phyloP scores from a whole-genome alignment of 2,797 vertebrate genomes.

The Triplophysa yarkandensis region DNA sequence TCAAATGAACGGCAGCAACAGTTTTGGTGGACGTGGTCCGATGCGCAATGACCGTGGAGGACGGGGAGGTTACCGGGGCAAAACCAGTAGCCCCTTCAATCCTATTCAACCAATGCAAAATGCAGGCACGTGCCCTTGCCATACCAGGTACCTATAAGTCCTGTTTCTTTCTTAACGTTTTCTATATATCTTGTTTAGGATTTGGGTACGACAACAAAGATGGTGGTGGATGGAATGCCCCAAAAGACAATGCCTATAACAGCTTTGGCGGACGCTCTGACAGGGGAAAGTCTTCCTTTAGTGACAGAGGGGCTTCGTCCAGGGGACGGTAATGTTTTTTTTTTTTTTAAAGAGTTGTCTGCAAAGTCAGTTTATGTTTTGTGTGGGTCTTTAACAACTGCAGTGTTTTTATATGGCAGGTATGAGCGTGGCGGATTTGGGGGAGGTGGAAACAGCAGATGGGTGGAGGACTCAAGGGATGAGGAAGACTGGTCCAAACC shows the following conservation, averaged over 20 bases:
- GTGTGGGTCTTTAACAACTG: background rate
- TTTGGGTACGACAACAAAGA: conserved; percentile 81
- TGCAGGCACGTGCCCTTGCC: conserved; percentile 59
- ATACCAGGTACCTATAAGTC: background rate
- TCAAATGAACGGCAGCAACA: conserved; percentile 73
- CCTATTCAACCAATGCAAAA: conserved; percentile 72
- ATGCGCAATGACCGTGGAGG: conserved; percentile 75
- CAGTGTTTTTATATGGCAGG: conserved; percentile 60
- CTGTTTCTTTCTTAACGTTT: background rate
- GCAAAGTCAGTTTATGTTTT: no score
- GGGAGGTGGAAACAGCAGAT: conserved; percentile 85
- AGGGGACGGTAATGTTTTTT: conserved; percentile 80
- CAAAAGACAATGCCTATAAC: conserved; percentile 89
- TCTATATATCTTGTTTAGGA: conserved; percentile 60
- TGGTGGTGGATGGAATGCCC: conserved; percentile 84
- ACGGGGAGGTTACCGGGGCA: conserved; percentile 71
- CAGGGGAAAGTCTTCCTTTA: conserved; percentile 87
- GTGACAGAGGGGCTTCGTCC: conserved; percentile 83
- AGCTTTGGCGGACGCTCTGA: conserved; percentile 89
- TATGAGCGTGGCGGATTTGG: conserved; percentile 83
- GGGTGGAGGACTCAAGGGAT: conserved; percentile 87
- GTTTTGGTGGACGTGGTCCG: conserved; percentile 70
- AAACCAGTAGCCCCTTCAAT: conserved; percentile 69
- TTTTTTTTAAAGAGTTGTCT: no score
- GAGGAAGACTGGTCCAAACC: conserved; percentile 98